Conservation (phyloP, 2,113 vertebrate genomes). For the human (Homo sapiens) region GRCh38 chr7:28818501-28819000, state of each 20-base stretch:
- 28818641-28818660: background rate
- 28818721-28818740: slow-evolving; percentile 67
- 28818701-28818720: slow-evolving; percentile 19
- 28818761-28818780: slow-evolving; percentile 75
- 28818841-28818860: slow-evolving; percentile 9
- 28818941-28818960: slow-evolving; percentile 11
- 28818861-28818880: background rate
- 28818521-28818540: background rate
- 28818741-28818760: slow-evolving; percentile 78
- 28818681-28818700: background rate
- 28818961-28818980: slow-evolving; percentile 40
- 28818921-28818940: slow-evolving; percentile 62
- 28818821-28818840: slow-evolving; percentile 52
- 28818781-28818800: slow-evolving; percentile 73
- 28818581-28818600: background rate
- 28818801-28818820: slow-evolving; percentile 65
- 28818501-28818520: background rate
- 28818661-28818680: background rate
- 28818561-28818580: background rate
- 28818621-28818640: background rate
- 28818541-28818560: background rate
- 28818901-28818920: slow-evolving; percentile 64
- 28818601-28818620: background rate
- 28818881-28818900: slow-evolving; percentile 38
- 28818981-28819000: slow-evolving; percentile 24